These are phyloP conservation scores for Octodon degus DNA, from an alignment of 2,113 vertebrate genomes.

Conservation along the genomic window DNA sequence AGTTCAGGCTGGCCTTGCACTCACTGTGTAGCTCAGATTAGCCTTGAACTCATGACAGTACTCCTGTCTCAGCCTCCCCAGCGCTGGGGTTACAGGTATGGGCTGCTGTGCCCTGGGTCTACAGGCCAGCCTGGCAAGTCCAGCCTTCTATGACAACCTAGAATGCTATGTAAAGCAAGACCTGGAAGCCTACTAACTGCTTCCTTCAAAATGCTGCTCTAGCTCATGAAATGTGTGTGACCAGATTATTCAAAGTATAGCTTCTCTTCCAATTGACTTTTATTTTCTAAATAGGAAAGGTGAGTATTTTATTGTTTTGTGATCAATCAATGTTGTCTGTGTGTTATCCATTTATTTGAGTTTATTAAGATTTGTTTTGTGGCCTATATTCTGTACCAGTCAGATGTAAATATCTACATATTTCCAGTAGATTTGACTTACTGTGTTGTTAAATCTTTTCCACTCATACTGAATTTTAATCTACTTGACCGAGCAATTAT, in stretches of 20 bases:
- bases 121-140: background rate
- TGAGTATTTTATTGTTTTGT: background rate
- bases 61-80: background rate
- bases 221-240: background rate
- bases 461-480: background rate
- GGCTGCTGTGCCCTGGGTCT: background rate
- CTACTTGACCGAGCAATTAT: background rate
- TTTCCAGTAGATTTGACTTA: background rate
- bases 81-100: background rate
- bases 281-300: constrained; percentile 12
- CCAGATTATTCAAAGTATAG: background rate
- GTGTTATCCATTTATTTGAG: background rate
- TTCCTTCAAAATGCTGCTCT: background rate
- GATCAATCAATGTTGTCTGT: background rate
- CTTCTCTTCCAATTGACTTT: constrained; percentile 17
- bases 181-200: background rate
- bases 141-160: background rate
- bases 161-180: background rate
- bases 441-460: constrained; percentile 10
- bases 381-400: background rate
- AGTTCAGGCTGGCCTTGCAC: background rate
- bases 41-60: background rate
- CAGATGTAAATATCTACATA: background rate
- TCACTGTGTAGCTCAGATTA: background rate
- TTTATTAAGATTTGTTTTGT: constrained; percentile 12